Evolutionary conservation across 2,797 vertebrate genomes (phyloP), one percentile per base, ranked within the genome.

Genomic region (Hypotaenidia okinawae): DNA sequence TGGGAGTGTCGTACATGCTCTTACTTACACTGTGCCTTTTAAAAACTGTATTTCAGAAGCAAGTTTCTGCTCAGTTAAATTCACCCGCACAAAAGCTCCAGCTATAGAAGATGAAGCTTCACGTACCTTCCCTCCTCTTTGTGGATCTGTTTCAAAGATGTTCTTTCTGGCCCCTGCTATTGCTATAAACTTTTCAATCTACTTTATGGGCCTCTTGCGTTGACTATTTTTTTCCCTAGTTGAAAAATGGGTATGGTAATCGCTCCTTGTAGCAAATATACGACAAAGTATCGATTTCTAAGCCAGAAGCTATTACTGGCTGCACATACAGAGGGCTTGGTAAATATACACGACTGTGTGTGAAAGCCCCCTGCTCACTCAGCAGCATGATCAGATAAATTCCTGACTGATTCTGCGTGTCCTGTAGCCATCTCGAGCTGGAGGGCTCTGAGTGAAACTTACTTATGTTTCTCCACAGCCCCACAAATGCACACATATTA

Each of bases 221-320:
- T 2, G 18, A 74, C 84, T 76, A 32, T 69, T 77, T 85, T 81
- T 77, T 81, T 79, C 59, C 39, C 32, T 68, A 19, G 73, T 84
- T 86, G 72, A 57, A 84, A 94, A 95, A 64, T 19, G 61, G 61
- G 24, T 52, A 11, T 93, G 73, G 52, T 87, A 84, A 84, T 94
- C 57, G 16, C 67, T 84, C 23, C 47, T 76, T 32, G 37, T 90
- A 95, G 92, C 35, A 83, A 92, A 80, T 35, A 16, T 61, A 41
- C 0, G 3, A 67, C 45, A 68, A 89, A 16, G 25, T 87, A 82
- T 95, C 0, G 5, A 90, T 95, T 93, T 70, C 67, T 83, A 77
- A 30, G 57, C 14, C 14, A 83, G 84, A 67, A n/a, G 78, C 90
- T 72, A 6, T 83, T 95, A 30, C 37, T 64, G 47, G 25, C 82